Evolutionary conservation across 2,888 invertebrate species (phyloP).

Genomic region (Pelosia muscerda): DNA sequence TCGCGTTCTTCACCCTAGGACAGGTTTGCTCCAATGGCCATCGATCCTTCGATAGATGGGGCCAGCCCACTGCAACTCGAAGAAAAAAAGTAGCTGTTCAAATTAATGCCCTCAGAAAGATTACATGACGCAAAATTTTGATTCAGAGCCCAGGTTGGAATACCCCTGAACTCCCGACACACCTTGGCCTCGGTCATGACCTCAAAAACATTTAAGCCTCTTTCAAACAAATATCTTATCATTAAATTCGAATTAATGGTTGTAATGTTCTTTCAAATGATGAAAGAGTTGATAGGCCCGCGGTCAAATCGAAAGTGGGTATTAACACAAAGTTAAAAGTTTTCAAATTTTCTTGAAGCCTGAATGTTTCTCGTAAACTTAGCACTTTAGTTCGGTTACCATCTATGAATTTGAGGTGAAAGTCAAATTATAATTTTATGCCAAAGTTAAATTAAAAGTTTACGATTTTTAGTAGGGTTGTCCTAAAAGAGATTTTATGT

Average conservation of each 20-base stretch:
- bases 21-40: too few species aligned
- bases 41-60: too few species aligned
- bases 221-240: conserved; percentile 3
- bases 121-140: too few species aligned
- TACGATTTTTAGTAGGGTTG: conserved; percentile 35
- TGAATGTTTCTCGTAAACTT: conserved; percentile 29
- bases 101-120: too few species aligned
- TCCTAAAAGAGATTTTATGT: background rate
- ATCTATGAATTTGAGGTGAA: conserved; percentile 45
- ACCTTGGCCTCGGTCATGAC: background rate
- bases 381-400: conserved; percentile 42
- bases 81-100: too few species aligned
- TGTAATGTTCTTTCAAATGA: conserved; percentile 2
- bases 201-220: background rate
- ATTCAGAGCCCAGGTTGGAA: background rate
- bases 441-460: conserved; percentile 38
- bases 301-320: conserved; percentile 22
- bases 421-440: conserved; percentile 48
- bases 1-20: too few species aligned
- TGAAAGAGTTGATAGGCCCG: conserved; percentile 7
- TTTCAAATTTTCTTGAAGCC: conserved; percentile 34
- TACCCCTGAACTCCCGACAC: background rate
- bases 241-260: conserved; percentile 3
- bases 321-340: conserved; percentile 27
- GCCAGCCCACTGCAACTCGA: too few species aligned